These are phyloP conservation scores for Oedothorax gibbosus DNA, from an alignment of 1,140 invertebrate genomes.

Conservation along the genomic window DNA sequence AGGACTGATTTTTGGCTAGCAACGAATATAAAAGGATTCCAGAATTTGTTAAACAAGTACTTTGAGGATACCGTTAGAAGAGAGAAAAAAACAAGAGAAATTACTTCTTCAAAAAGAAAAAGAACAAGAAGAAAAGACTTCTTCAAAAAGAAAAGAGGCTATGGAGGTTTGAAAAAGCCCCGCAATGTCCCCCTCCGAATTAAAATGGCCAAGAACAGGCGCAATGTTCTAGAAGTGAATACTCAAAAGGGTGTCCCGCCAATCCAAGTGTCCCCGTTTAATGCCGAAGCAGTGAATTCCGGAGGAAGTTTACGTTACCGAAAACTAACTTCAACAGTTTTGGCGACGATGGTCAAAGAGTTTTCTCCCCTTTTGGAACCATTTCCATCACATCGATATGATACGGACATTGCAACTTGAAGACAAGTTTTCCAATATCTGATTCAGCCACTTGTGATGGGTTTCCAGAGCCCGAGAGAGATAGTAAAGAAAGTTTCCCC, in stretches of 20 bases:
- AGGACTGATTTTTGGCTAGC: no score
- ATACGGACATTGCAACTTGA: background rate
- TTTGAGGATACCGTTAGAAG: background rate
- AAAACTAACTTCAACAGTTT: background rate
- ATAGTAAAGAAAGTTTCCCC: conserved; percentile 60
- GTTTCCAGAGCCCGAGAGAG: background rate
- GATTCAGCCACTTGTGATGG: background rate
- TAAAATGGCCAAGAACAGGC: background rate
- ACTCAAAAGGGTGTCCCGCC: background rate
- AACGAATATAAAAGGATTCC: conserved; percentile 12
- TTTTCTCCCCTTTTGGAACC: background rate
- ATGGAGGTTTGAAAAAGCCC: no score
- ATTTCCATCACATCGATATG: conserved; percentile 11
- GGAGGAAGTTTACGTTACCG: background rate
- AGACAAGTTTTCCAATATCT: conserved; percentile 44
- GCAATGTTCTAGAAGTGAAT: background rate
- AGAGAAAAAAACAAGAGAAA: conserved; percentile 8
- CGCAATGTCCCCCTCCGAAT: background rate
- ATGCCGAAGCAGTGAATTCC: background rate
- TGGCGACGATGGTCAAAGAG: background rate
- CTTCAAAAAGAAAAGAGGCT: background rate
- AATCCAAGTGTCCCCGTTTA: no score
- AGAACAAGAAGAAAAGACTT: background rate
- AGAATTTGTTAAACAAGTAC: conserved; percentile 1
- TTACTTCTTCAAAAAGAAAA: background rate